A percentile compares a stretch with the other conserved stretches of the same genome.
Evolutionary conservation across 2,797 vertebrate species (phyloP).

Genomic region (Rhinella marina): DNA sequence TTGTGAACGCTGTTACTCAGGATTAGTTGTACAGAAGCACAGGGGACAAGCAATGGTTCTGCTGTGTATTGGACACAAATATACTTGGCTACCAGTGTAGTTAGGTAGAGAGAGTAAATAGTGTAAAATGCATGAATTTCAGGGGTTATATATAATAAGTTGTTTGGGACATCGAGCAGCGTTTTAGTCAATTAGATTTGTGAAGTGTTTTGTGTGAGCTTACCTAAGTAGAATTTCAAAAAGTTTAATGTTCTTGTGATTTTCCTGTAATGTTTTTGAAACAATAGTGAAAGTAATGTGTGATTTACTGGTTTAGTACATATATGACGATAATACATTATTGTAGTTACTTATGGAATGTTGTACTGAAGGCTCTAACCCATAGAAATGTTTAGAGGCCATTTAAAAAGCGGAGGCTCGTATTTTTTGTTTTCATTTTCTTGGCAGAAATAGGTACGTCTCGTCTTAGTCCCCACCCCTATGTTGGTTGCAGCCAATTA

Average conservation of each 20-base stretch:
- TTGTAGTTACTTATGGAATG: neutral
- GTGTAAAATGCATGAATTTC: neutral
- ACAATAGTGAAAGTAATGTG: neutral
- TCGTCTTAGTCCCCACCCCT: slow-evolving; percentile 53
- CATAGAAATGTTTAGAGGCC: slow-evolving; percentile 19
- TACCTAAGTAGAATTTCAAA: neutral
- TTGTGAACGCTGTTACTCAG: slow-evolving; percentile 35
- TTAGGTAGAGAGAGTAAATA: neutral
- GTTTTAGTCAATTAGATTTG: neutral
- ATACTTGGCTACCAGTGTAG: neutral
- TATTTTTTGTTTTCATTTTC: slow-evolving; percentile 55
- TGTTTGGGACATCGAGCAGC: neutral
- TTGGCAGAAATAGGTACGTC: slow-evolving; percentile 58
- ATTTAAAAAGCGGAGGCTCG: slow-evolving; percentile 38
- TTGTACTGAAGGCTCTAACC: neutral
- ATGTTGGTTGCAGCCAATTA: slow-evolving; percentile 49
- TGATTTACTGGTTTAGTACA: neutral
- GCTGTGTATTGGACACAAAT: neutral
- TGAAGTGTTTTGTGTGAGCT: neutral
- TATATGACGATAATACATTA: neutral
- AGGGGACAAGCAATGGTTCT: slow-evolving; percentile 10
- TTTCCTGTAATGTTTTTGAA: neutral
- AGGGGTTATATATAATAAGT: neutral
- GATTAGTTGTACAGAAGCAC: slow-evolving; percentile 41
- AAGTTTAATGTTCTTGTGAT: neutral